Percentiles rank a stretch among this genome's conserved stretches.
Conservation (phyloP, 2,888 invertebrate species). For the Iphiclides podalirius region DNA sequence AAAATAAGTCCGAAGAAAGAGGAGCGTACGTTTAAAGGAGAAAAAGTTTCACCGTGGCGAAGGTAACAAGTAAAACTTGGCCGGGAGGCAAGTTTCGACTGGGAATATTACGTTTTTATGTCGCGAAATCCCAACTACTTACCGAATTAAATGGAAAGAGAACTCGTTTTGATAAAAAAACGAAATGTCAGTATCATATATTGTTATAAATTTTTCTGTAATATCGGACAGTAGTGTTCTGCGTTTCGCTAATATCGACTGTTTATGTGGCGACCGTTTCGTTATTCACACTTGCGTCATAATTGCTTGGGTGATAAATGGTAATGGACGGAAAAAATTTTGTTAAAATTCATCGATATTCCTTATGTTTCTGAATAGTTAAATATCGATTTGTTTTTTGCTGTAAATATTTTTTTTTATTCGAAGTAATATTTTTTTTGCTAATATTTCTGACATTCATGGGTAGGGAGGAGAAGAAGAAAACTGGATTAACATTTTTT, state of each 20-base stretch:
- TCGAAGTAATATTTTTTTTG: no score
- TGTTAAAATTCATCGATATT: not conserved
- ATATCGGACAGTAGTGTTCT: no score
- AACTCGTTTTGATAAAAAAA: not conserved
- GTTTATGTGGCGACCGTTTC: constrained; percentile 3
- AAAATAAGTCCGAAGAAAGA: not conserved
- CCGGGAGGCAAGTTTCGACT: not conserved
- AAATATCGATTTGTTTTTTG: no score
- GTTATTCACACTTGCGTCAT: constrained; percentile 2
- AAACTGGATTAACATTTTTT: no score
- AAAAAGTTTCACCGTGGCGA: constrained; percentile 14
- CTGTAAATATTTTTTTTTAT: no score
- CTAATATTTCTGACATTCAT: no score
- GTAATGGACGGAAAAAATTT: constrained; percentile 9
- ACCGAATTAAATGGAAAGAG: not conserved
- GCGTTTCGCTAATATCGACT: not conserved
- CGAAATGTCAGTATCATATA: no score
- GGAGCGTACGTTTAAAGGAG: not conserved
- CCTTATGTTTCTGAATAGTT: no score
- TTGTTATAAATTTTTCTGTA: no score
- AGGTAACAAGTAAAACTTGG: constrained; percentile 15
- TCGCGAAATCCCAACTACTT: constrained; percentile 8
- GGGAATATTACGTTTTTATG: constrained; percentile 15
- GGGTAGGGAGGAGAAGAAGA: no score
- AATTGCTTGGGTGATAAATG: constrained; percentile 9